Percentiles rank a stretch among this genome's conserved stretches.
Evolutionary conservation across 2,888 invertebrate species (phyloP).

Genomic region (Andricus curvator): DNA sequence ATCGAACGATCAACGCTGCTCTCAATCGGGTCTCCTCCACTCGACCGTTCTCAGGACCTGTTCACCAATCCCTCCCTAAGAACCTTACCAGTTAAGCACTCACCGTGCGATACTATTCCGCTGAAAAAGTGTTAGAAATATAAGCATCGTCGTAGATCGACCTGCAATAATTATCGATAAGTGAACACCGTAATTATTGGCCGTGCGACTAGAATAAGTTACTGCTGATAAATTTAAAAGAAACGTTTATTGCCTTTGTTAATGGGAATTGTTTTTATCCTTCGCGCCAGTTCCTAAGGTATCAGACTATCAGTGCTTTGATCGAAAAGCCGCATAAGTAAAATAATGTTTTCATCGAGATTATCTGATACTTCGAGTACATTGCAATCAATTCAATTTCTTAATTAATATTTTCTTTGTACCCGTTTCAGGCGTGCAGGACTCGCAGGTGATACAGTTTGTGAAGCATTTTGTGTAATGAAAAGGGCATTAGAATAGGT

Average conservation of each 20-base stretch:
- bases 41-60: conserved; percentile 54
- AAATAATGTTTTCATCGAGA: conserved; percentile 38
- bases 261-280: conserved; percentile 36
- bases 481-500: background rate
- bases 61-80: conserved; percentile 12
- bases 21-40: conserved; percentile 49
- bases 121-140: conserved; percentile 31
- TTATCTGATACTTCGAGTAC: conserved; percentile 4
- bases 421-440: background rate
- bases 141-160: conserved; percentile 38
- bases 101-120: background rate
- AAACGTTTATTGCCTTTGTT: conserved; percentile 30
- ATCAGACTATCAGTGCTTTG: conserved; percentile 17
- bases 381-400: conserved; percentile 33
- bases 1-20: conserved; percentile 53
- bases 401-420: conserved; percentile 36
- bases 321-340: conserved; percentile 38
- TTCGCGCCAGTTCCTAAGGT: background rate
- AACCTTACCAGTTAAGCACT: background rate
- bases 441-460: conserved; percentile 11
- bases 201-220: conserved; percentile 31
- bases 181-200: conserved; percentile 34
- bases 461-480: background rate
- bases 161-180: conserved; percentile 40
- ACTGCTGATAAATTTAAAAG: conserved; percentile 18